A percentile compares a stretch with the other conserved stretches of the same genome.
Evolutionary conservation across 37 sponge, comb jelly and placozoan species (phyloP).

Genomic region (Halisarca cf. caerulea): DNA sequence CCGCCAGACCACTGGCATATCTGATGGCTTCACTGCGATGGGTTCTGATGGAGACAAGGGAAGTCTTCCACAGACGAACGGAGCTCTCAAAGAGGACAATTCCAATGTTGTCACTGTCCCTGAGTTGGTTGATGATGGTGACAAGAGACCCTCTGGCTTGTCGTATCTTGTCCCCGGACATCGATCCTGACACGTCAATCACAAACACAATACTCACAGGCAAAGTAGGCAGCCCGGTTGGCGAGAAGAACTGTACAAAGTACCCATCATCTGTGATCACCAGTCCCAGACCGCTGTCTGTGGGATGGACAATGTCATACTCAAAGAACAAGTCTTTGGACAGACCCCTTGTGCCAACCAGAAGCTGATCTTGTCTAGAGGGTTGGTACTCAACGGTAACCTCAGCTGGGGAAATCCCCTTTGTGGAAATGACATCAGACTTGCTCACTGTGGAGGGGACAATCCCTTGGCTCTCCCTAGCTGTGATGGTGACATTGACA

Average conservation of each 20-base stretch:
- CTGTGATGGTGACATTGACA: slow-evolving; percentile 37
- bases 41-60: slow-evolving; percentile 33
- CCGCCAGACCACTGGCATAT: slow-evolving; percentile 28
- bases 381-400: slow-evolving; percentile 34
- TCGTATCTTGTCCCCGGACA: slow-evolving; percentile 53
- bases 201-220: slow-evolving; percentile 63
- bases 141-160: slow-evolving; percentile 57
- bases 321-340: slow-evolving; percentile 46
- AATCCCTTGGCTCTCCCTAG: slow-evolving; percentile 42
- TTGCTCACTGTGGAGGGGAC: not conserved
- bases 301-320: slow-evolving; percentile 49
- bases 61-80: slow-evolving; percentile 21
- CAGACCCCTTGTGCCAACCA: slow-evolving; percentile 19
- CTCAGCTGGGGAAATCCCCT: not conserved
- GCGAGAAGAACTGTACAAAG: slow-evolving; percentile 71
- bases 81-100: slow-evolving; percentile 38
- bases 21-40: slow-evolving; percentile 14
- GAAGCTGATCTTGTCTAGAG: slow-evolving; percentile 23
- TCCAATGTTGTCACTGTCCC: slow-evolving; percentile 32
- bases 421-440: slow-evolving; percentile 21
- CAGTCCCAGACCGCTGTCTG: slow-evolving; percentile 29
- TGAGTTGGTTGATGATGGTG: slow-evolving; percentile 47
- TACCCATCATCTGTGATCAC: slow-evolving; percentile 44
- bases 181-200: slow-evolving; percentile 69
- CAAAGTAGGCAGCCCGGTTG: slow-evolving; percentile 4